Percentiles rank a stretch among this genome's conserved stretches.
Evolutionary conservation across 2,113 vertebrate genomes (phyloP).

Genomic region (Prochilodus magdalenae): DNA sequence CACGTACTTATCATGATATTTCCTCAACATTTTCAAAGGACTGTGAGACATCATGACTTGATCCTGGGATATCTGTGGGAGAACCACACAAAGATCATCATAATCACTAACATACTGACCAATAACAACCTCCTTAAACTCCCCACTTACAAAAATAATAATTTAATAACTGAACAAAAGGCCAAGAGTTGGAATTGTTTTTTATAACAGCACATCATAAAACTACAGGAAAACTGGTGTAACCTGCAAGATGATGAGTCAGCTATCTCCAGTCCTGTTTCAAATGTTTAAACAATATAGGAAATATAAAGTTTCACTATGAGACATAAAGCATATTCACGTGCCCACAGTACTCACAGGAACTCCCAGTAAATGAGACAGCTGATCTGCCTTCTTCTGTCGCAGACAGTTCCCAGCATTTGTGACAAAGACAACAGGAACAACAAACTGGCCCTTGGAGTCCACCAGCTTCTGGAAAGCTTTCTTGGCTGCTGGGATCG

Average conservation of each 20-base stretch:
- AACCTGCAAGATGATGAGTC: neutral
- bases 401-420: conserved; percentile 89
- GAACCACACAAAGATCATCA: conserved; percentile 24
- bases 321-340: neutral
- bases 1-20: conserved; percentile 85
- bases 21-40: conserved; percentile 83
- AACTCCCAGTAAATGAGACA: conserved; percentile 83
- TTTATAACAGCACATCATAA: no score
- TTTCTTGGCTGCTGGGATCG: conserved; percentile 82
- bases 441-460: conserved; percentile 78
- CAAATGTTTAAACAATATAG: neutral
- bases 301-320: neutral
- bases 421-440: conserved; percentile 91
- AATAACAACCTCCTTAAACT: neutral
- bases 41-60: conserved; percentile 91
- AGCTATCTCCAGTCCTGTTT: neutral
- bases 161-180: no score
- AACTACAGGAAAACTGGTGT: no score
- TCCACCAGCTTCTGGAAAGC: conserved; percentile 86
- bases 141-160: no score
- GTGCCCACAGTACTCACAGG: conserved; percentile 75
- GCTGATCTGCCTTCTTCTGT: conserved; percentile 84
- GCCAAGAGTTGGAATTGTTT: no score
- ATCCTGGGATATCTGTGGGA: conserved; percentile 80
- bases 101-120: neutral